Evolutionary conservation across 2,888 invertebrate genomes (phyloP), one percentile per base, ranked within the genome.

Genomic region (Epinotia nisella): DNA sequence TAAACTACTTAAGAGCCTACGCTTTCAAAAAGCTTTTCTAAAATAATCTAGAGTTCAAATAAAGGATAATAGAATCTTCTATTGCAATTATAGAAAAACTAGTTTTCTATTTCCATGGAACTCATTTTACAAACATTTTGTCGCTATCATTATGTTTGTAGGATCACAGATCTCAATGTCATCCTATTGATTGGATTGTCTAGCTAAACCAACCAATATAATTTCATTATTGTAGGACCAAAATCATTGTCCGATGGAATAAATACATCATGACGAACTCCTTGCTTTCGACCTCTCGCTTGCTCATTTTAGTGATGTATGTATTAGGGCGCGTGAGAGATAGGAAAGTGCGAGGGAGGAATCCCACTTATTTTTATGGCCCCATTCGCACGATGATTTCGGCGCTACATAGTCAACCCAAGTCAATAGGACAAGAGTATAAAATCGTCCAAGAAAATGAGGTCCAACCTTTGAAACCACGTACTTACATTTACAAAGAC

Each of bases 11-110:
- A 58, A 39, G 65, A 71, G 17, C 53, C 11, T 17, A 51, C 2
- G 19, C 24, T 24, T 56, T 62, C 17, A 24, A 53, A 60, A 62
- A 55, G 45, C 29, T 19, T 41, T 39, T 60, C n/a, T 35, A 41
- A 71, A 21, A 41, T 41, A 29, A 41, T 55, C 45, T 60, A 66
- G 24, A 71, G 24, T 64, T 58, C 39, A 39, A 21, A n/a, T 35
- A 62, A 70, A 61, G 13, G 53, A 61, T 45, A 19, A 19, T 35
- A 53, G 55, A 35, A 21, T n/a, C 15, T 17, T 60, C 35, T 69
- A 69, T 55, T 53, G 45, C 45, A 58, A 41, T 39, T 41, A 45
- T 41, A 55, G 39, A 41, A 66, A 55, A 69, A 17, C 59, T 71
- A 51, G 21, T 41, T 13, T n/a, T n/a, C n/a, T n/a, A n/a, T n/a